Evolutionary conservation across 2,888 invertebrate species (phyloP).

Genomic region (Schizaphis graminum): DNA sequence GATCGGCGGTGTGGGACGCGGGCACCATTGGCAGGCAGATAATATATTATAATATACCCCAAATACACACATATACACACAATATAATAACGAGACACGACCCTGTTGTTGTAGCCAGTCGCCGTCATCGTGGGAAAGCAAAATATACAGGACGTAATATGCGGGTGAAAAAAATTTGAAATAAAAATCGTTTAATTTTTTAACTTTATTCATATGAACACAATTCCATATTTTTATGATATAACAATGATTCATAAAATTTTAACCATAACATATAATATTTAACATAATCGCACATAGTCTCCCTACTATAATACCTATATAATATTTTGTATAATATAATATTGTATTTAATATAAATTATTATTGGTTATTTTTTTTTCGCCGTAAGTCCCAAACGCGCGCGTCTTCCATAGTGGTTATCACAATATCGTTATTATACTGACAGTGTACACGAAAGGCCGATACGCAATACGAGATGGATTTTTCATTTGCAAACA

Average conservation of each 20-base stretch:
- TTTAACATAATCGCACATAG: conserved; percentile 58
- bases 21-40: neutral
- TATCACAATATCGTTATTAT: neutral
- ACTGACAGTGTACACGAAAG: neutral
- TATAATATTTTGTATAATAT: conserved; percentile 36
- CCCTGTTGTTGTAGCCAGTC: neutral
- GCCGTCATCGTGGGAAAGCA: conserved; percentile 18
- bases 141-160: neutral
- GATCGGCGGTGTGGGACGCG: neutral
- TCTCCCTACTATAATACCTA: conserved; percentile 46
- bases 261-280: conserved; percentile 58
- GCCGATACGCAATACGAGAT: conserved; percentile 7
- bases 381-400: conserved; percentile 23
- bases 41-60: neutral
- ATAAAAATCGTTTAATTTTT: conserved; percentile 34
- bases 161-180: neutral
- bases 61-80: neutral
- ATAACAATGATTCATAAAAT: conserved; percentile 64
- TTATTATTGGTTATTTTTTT: conserved; percentile 23
- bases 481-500: neutral
- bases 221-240: conserved; percentile 62
- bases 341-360: neutral
- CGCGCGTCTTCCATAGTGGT: neutral
- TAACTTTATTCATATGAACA: conserved; percentile 64
- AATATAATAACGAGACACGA: neutral